phyloP scores from a whole-genome alignment of 2,888 invertebrate genomes.

The Ormyrus pomaceus region DNA sequence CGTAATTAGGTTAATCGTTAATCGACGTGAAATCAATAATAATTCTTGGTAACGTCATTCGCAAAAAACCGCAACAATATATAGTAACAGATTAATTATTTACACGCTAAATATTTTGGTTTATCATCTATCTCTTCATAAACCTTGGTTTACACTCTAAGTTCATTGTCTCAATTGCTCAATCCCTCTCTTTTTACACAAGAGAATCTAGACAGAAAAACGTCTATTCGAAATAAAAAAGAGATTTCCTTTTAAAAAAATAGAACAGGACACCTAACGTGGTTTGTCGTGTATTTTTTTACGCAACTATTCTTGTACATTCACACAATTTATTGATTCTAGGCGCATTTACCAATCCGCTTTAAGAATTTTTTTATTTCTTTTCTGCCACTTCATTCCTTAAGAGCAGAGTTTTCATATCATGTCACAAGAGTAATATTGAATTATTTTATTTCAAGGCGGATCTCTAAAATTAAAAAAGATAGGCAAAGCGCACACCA shows the following conservation, averaged over 20 bases:
- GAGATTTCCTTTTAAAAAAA: conserved; percentile 47
- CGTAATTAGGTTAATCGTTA: conserved; percentile 49
- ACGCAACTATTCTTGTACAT: conserved; percentile 43
- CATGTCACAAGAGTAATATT: conserved; percentile 35
- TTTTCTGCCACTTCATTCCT: conserved; percentile 45
- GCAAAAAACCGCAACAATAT: conserved; percentile 72
- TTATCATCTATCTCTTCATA: conserved; percentile 57
- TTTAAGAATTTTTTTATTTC: conserved; percentile 27
- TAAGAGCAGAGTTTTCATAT: conserved; percentile 40
- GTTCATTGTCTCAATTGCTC: conserved; percentile 41
- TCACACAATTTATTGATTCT: conserved; percentile 44
- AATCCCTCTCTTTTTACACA: conserved; percentile 43
- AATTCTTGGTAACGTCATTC: conserved; percentile 72
- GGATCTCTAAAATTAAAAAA: conserved; percentile 50
- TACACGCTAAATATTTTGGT: conserved; percentile 68
- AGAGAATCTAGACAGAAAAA: conserved; percentile 45
- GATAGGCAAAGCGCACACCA: conserved; percentile 51
- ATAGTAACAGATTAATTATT: conserved; percentile 72
- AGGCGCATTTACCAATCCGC: conserved; percentile 46
- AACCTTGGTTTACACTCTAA: conserved; percentile 50
- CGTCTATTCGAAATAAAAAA: conserved; percentile 47
- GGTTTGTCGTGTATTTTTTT: conserved; percentile 47
- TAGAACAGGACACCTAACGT: conserved; percentile 44
- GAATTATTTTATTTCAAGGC: conserved; percentile 52
- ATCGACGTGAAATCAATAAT: conserved; percentile 65